phyloP scores from a whole-genome alignment of 2,797 vertebrate genomes.

The Dromococcyx pavoninus region DNA sequence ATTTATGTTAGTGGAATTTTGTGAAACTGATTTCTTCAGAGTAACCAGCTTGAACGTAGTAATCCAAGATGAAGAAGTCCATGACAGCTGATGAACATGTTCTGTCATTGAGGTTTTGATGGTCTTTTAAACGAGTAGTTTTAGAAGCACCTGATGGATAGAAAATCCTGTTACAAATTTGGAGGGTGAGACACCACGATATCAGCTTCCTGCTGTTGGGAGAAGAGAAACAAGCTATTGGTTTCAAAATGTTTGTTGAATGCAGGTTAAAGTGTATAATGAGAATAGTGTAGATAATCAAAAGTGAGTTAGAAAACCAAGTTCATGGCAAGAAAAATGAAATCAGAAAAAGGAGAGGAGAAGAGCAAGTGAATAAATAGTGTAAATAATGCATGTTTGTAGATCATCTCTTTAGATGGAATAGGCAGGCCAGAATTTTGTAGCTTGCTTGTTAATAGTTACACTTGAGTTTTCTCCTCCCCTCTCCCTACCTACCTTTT shows the following conservation, averaged over 20 bases:
- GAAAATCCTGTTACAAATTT: neutral
- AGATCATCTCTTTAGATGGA: neutral
- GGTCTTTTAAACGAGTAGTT: too few relatives aligned
- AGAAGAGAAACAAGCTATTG: neutral
- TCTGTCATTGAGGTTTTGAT: neutral
- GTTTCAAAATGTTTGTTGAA: neutral
- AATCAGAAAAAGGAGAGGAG: neutral
- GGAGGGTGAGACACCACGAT: neutral
- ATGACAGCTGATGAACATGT: neutral
- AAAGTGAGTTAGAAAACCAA: neutral
- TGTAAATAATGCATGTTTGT: neutral
- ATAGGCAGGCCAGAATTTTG: neutral
- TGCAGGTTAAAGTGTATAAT: neutral
- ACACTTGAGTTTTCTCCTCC: neutral
- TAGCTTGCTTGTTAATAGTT: neutral
- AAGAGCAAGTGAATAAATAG: neutral
- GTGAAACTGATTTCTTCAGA: neutral
- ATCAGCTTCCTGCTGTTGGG: neutral
- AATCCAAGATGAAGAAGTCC: neutral
- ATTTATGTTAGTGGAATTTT: neutral
- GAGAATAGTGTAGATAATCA: neutral
- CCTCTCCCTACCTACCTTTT: neutral
- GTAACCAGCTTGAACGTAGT: neutral
- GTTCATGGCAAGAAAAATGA: neutral
- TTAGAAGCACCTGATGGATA: neutral